Base-by-base conservation (phyloP, 1,140 invertebrate species). In the Drosophila novamexicana region DNA sequence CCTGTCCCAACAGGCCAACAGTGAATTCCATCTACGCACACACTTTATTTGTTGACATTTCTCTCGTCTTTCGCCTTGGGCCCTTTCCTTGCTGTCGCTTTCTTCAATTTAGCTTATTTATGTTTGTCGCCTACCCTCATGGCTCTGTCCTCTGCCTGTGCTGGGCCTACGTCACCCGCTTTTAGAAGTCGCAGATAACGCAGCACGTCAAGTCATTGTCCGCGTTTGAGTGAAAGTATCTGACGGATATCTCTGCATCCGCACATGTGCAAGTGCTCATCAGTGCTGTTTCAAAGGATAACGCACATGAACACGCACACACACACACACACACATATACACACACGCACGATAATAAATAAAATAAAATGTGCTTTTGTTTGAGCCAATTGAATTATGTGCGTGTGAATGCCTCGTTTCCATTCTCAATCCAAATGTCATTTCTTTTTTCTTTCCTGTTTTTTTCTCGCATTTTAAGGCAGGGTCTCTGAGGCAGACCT, bases 361-460 rank as follows among this genome's bases (percentile, higher is more conserved):
- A 85, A 89, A 90, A 85, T 89, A 79, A 79, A 90, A 89, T 89
- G 85, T 78, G 85, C 81, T 89, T 89, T 89, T 90, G 85, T 89
- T 84, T 86, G 75, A 76, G 73, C 77, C 85, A 81, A 89, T 89
- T 89, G 85, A 89, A 90, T 89, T 89, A 89, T 89, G 84, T 89
- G 80, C 84, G 84, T 89, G 84, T 90, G 84, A 88, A 88, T 89
- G 71, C 65, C 75, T 71, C 65, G 57, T 66, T 81, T 72, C 66
- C 32, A 39, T 61, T 44, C 32, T 42, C 10, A 50, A 54, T 72
- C 44, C 18, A 42, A 18, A 42, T 73, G 42, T 57, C 22, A 59
- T 49, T 49, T 50, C 34, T 45, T 34, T 40, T 10, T 57, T 22
- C 18, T 58, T 42, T 52, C 50, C 65, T 49, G 56, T 70, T 69